Evolutionary conservation across 2,888 invertebrate species (phyloP).

Genomic region (Operophtera brumata): DNA sequence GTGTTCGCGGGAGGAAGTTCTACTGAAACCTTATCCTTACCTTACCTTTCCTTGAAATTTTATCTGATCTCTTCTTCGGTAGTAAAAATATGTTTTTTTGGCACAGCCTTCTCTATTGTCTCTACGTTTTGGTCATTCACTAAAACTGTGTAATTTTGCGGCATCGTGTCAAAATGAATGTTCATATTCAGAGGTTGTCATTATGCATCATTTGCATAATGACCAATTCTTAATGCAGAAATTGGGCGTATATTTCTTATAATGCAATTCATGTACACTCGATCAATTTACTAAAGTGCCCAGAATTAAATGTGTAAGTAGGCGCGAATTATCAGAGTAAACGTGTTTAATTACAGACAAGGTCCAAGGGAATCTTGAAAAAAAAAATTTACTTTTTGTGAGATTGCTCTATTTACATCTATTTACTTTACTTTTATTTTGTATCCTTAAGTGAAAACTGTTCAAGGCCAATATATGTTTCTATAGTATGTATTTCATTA

Average conservation of each 20-base stretch:
- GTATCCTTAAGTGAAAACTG: no score
- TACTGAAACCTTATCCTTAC: no score
- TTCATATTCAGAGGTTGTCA: slow-evolving; percentile 41
- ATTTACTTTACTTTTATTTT: no score
- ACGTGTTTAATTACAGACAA: slow-evolving; percentile 32
- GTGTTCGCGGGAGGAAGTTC: no score
- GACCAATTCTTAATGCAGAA: slow-evolving; percentile 50
- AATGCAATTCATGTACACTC: slow-evolving; percentile 40
- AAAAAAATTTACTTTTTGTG: slow-evolving; percentile 17
- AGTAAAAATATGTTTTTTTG: no score
- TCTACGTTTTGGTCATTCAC: slow-evolving; percentile 1
- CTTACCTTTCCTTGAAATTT: no score
- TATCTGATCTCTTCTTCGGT: no score
- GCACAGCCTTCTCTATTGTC: no score
- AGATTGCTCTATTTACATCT: background rate
- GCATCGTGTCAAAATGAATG: slow-evolving; percentile 34
- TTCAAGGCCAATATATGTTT: no score
- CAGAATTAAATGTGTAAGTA: slow-evolving; percentile 50
- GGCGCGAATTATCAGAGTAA: slow-evolving; percentile 46
- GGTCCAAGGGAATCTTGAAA: slow-evolving; percentile 42
- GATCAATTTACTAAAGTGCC: slow-evolving; percentile 40
- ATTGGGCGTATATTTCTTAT: slow-evolving; percentile 43
- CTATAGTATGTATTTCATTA: no score
- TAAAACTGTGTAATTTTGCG: slow-evolving; percentile 32
- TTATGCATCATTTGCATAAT: slow-evolving; percentile 59